phyloP scores from a whole-genome alignment of 2,888 invertebrate species.

The Chirona hameri region DNA sequence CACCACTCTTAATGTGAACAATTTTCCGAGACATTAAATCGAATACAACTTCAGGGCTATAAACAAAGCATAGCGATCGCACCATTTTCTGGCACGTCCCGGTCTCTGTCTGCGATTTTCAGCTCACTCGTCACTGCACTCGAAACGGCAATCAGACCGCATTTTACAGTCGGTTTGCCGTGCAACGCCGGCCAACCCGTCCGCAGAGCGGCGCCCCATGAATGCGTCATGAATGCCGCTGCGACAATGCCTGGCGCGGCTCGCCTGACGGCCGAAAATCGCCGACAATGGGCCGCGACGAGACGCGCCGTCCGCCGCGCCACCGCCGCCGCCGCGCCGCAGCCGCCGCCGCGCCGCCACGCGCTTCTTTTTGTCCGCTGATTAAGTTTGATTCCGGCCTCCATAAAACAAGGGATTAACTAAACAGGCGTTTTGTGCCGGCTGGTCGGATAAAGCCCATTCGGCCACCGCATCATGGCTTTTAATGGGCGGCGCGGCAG shows the following conservation, averaged over 20 bases:
- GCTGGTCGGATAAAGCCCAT: neutral
- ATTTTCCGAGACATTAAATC: too few species aligned
- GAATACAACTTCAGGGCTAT: too few species aligned
- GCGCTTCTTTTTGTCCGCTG: conserved; percentile 1
- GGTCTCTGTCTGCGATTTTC: too few species aligned
- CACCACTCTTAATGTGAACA: too few species aligned
- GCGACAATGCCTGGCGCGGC: too few species aligned
- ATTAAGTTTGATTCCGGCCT: conserved; percentile 29
- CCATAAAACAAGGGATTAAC: conserved; percentile 26
- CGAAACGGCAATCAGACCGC: neutral
- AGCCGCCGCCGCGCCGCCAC: conserved; percentile 46
- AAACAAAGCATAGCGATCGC: too few species aligned
- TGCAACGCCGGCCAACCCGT: neutral
- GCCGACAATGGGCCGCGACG: neutral
- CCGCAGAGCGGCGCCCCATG: neutral
- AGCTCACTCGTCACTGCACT: neutral
- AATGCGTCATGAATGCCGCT: neutral
- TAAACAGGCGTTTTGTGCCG: conserved; percentile 27
- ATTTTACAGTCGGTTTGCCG: neutral
- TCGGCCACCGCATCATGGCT: neutral
- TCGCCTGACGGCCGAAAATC: neutral
- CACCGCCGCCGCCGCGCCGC: conserved; percentile 42
- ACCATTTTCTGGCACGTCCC: too few species aligned
- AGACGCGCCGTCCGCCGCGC: neutral
- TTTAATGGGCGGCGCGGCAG: conserved; percentile 1